Conservation (phyloP, 2,113 vertebrate species). For the Crotalus tigris region DNA sequence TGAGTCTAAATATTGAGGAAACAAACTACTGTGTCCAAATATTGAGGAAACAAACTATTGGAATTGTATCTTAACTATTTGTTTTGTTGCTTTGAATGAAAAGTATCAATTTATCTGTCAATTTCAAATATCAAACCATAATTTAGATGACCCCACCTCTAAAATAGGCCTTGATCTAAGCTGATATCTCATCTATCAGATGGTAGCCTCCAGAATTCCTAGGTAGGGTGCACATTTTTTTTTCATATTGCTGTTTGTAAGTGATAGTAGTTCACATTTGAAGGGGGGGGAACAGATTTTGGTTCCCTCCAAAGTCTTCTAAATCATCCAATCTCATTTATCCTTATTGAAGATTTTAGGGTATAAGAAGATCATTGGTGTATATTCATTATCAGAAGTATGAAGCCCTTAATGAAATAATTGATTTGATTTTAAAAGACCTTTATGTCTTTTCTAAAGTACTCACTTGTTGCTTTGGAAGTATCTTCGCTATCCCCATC, state of each 20-base stretch:
- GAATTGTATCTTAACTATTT: background rate
- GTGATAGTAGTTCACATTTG: background rate
- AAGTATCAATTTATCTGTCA: background rate
- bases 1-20: background rate
- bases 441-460: background rate
- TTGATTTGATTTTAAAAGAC: background rate
- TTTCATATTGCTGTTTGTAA: background rate
- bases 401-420: background rate
- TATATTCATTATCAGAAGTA: background rate
- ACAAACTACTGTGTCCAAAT: background rate
- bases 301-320: background rate
- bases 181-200: background rate
- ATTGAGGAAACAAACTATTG: background rate
- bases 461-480: constrained; percentile 11
- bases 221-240: background rate
- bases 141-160: background rate
- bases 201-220: background rate
- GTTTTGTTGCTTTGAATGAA: background rate
- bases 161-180: background rate
- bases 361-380: background rate
- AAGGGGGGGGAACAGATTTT: background rate
- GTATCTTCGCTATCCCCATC: background rate
- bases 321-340: background rate
- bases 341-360: background rate
- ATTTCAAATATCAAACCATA: background rate